Conservation (phyloP, 1,140 invertebrate species). For the Chironomus tepperi region DNA sequence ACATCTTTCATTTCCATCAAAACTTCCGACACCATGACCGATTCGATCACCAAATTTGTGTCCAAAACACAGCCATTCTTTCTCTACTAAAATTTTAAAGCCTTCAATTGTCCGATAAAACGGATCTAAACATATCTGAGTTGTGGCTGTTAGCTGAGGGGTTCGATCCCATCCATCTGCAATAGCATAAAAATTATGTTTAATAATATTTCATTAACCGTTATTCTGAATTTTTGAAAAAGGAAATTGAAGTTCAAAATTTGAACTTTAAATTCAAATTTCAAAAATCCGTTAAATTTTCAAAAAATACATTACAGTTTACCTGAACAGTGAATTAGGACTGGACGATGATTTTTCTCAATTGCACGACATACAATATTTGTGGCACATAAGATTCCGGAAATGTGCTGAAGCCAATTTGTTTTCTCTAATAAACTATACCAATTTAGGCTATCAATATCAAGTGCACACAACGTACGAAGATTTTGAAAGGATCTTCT, state of each 20-base stretch:
- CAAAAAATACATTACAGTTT: neutral
- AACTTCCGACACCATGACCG: conserved; percentile 70
- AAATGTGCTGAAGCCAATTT: conserved; percentile 84
- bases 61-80: conserved; percentile 94
- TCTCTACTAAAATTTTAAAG: conserved; percentile 82
- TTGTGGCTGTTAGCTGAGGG: conserved; percentile 84
- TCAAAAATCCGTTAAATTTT: neutral
- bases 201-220: too few relatives aligned
- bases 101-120: conserved; percentile 89
- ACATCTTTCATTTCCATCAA: conserved; percentile 83
- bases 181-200: too few relatives aligned
- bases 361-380: conserved; percentile 70
- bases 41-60: conserved; percentile 95
- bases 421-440: conserved; percentile 76
- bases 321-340: conserved; percentile 75
- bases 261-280: too few relatives aligned
- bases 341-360: conserved; percentile 75
- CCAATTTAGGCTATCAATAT: conserved; percentile 75
- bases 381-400: conserved; percentile 70
- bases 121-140: conserved; percentile 86
- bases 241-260: neutral
- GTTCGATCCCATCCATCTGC: conserved; percentile 97
- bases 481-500: conserved; percentile 76
- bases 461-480: conserved; percentile 62
- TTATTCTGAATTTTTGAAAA: neutral